These are phyloP conservation scores for Carassius carassius DNA, from an alignment of 2,113 vertebrate genomes.

Conservation along the genomic window DNA sequence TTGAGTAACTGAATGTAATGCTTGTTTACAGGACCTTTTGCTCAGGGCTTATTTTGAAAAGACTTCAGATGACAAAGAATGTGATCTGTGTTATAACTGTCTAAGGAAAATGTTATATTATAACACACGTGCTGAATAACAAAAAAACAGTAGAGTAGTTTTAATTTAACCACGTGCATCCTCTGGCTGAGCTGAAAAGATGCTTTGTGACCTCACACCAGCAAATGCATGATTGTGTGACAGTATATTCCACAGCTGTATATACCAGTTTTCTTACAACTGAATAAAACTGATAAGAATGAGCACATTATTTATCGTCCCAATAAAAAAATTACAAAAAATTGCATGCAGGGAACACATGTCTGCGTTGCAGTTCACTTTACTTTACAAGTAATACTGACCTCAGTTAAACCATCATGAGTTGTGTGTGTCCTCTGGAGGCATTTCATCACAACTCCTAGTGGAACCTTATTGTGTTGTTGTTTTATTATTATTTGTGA, in stretches of 20 bases:
- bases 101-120: conserved; percentile 6
- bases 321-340: conserved; percentile 25
- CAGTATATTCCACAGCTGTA: not conserved
- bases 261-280: not conserved
- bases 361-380: not conserved
- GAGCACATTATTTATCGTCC: not conserved
- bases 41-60: conserved; percentile 74
- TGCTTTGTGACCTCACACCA: conserved; percentile 36
- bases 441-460: not conserved
- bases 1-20: conserved; percentile 60
- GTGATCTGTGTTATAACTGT: conserved; percentile 48
- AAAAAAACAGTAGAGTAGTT: not conserved
- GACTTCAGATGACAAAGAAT: conserved; percentile 68
- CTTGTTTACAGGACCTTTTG: conserved; percentile 72
- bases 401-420: not conserved
- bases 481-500: too few relatives aligned
- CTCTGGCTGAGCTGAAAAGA: not conserved
- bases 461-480: not conserved
- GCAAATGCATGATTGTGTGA: conserved; percentile 6
- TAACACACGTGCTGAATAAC: not conserved
- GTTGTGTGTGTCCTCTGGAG: not conserved
- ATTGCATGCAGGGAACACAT: conserved; percentile 19
- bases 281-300: conserved; percentile 3
- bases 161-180: conserved; percentile 4
- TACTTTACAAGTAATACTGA: not conserved